Evolutionary conservation across 2,888 invertebrate species (phyloP).

Genomic region (Galerucella nymphaeae): DNA sequence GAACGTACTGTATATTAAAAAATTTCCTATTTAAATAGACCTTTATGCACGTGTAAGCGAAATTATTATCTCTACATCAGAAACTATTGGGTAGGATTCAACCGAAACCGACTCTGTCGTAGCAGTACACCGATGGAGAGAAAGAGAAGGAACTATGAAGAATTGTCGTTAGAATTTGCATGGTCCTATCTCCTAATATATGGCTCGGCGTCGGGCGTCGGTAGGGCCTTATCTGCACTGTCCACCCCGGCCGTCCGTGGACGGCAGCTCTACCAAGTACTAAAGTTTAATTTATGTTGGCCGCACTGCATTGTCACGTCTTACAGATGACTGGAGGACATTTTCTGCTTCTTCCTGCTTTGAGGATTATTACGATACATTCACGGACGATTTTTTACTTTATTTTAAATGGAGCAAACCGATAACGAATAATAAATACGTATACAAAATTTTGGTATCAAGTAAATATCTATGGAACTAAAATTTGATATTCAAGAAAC

Average conservation of each 20-base stretch:
- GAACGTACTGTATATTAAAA: too few relatives aligned
- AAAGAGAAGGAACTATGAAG: conserved; percentile 35
- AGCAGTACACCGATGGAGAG: conserved; percentile 13
- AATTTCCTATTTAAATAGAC: too few relatives aligned
- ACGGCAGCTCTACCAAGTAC: conserved; percentile 62
- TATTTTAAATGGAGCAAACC: background rate
- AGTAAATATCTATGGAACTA: too few relatives aligned
- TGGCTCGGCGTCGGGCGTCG: conserved; percentile 51
- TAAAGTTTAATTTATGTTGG: conserved; percentile 66
- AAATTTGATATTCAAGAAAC: too few relatives aligned
- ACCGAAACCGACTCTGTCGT: background rate
- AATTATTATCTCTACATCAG: too few relatives aligned
- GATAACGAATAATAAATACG: background rate
- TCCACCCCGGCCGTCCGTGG: conserved; percentile 62
- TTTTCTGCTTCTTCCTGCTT: conserved; percentile 36
- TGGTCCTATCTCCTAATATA: conserved; percentile 63
- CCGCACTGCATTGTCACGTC: conserved; percentile 65
- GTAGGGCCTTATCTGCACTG: conserved; percentile 63
- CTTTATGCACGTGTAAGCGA: too few relatives aligned
- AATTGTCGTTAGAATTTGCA: conserved; percentile 58
- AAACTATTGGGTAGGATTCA: too few relatives aligned
- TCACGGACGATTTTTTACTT: conserved; percentile 1
- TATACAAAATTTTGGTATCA: background rate
- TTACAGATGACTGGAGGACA: conserved; percentile 63
- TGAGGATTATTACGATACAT: conserved; percentile 14